Percentiles rank a stretch among this genome's conserved stretches.
phyloP scores from a whole-genome alignment of 2,797 vertebrate species.

The Geotrypetes seraphini region DNA sequence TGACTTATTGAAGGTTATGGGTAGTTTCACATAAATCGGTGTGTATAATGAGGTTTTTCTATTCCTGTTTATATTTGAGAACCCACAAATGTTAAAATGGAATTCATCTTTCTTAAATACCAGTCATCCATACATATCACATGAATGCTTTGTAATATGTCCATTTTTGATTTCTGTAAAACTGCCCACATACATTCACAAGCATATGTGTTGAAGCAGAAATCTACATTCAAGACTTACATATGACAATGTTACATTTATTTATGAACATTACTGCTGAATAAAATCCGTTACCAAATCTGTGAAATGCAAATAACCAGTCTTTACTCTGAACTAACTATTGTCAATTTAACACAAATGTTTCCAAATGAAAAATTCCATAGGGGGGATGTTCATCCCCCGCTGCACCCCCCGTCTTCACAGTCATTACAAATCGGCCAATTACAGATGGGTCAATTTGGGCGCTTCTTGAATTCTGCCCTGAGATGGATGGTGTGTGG shows the following conservation, averaged over 20 bases:
- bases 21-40: not conserved
- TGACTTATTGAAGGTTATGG: not conserved
- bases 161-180: not conserved
- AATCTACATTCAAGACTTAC: too few species aligned
- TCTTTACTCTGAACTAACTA: too few species aligned
- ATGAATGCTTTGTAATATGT: not conserved
- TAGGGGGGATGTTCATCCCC: not conserved
- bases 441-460: constrained; percentile 98
- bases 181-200: constrained; percentile 1
- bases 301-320: too few species aligned
- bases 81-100: not conserved
- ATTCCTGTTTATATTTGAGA: too few species aligned
- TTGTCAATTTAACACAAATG: constrained; percentile 16
- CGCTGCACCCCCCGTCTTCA: constrained; percentile 29
- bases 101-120: not conserved
- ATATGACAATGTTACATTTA: too few species aligned
- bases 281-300: too few species aligned
- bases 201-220: constrained; percentile 3
- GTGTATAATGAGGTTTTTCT: not conserved
- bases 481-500: constrained; percentile 92
- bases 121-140: not conserved
- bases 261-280: too few species aligned
- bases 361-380: constrained; percentile 15
- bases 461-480: constrained; percentile 98
- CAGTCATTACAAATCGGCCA: constrained; percentile 43